Percentiles rank a stretch among this genome's conserved stretches.
Conservation (phyloP, 1,140 invertebrate species). For the Trichogramma pretiosum region DNA sequence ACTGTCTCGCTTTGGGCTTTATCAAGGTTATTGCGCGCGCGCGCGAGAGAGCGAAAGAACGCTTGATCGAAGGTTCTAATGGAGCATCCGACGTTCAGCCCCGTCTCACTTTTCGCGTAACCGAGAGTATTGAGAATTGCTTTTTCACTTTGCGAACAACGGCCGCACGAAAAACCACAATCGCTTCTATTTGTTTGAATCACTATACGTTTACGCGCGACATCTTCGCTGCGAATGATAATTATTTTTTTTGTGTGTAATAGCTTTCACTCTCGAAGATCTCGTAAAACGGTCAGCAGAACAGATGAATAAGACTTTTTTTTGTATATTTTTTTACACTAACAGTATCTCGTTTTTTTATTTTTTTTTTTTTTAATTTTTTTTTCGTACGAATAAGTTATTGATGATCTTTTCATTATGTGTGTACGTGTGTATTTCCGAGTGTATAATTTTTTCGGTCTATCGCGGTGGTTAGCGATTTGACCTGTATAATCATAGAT, state of each 20-base stretch:
- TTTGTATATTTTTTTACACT: too few relatives aligned
- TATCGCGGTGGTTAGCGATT: neutral
- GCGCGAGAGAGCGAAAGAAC: neutral
- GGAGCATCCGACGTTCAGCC: neutral
- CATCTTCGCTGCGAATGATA: too few relatives aligned
- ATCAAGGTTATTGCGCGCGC: neutral
- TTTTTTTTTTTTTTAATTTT: neutral
- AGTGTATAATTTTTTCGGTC: neutral
- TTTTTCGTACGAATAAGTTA: neutral
- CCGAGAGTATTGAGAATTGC: too few relatives aligned
- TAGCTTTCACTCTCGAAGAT: conserved; percentile 16
- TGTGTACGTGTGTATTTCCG: neutral
- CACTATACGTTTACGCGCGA: too few relatives aligned
- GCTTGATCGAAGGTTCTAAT: neutral
- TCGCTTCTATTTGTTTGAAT: too few relatives aligned
- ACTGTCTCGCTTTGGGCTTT: too few relatives aligned
- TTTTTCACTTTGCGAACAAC: too few relatives aligned
- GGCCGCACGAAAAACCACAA: neutral
- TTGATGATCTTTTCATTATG: neutral
- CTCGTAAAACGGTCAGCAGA: conserved; percentile 10
- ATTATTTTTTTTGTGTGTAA: too few relatives aligned
- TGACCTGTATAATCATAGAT: neutral
- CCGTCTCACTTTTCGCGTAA: neutral
- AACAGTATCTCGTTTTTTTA: conserved; percentile 4
- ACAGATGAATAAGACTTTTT: too few relatives aligned